Percentiles rank a stretch among this genome's conserved stretches.
phyloP scores from a whole-genome alignment of 2,888 invertebrate genomes.

The Lepidocyrtinus sp. region DNA sequence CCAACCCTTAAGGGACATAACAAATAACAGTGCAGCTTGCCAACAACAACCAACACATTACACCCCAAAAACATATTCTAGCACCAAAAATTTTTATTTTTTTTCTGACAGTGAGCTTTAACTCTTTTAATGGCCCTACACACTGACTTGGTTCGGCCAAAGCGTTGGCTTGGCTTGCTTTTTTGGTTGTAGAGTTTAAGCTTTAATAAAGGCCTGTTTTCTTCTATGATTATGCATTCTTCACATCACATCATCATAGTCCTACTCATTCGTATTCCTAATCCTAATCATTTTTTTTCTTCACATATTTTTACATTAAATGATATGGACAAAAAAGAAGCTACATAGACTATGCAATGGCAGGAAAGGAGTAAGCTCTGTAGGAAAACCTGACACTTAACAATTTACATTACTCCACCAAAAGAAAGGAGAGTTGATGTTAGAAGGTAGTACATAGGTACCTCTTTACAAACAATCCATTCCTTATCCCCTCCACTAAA shows the following conservation, averaged over 20 bases:
- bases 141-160: too few relatives aligned
- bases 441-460: too few relatives aligned
- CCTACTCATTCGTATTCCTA: too few relatives aligned
- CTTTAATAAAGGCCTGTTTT: slow-evolving; percentile 41
- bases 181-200: too few relatives aligned
- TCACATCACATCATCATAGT: slow-evolving; percentile 27
- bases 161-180: too few relatives aligned
- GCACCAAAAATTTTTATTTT: slow-evolving; percentile 8
- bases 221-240: slow-evolving; percentile 25
- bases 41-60: slow-evolving; percentile 3
- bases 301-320: slow-evolving; percentile 1
- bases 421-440: too few relatives aligned
- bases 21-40: slow-evolving; percentile 25
- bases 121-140: background rate
- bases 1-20: slow-evolving; percentile 46
- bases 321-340: slow-evolving; percentile 6
- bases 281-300: too few relatives aligned
- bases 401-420: too few relatives aligned
- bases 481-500: background rate
- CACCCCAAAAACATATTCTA: too few relatives aligned
- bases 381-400: slow-evolving; percentile 3
- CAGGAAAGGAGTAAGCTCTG: too few relatives aligned
- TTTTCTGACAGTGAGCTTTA: slow-evolving; percentile 34
- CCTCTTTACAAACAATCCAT: too few relatives aligned
- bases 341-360: too few relatives aligned